These are phyloP conservation scores for Notodonta ziczac DNA, from an alignment of 2,888 invertebrate species.

Conservation along the genomic window DNA sequence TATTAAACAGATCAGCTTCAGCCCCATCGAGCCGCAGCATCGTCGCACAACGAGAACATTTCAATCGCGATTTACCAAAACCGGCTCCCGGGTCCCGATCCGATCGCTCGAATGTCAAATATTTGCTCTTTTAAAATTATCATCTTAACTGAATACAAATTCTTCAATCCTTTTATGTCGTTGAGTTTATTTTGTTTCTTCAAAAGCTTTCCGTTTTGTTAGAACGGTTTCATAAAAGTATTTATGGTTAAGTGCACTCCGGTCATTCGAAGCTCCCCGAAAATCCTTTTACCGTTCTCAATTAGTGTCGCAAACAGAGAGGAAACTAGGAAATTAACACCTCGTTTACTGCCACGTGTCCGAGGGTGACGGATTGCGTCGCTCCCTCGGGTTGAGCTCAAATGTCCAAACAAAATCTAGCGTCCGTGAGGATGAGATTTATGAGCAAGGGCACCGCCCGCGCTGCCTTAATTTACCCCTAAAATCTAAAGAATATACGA, in stretches of 20 bases:
- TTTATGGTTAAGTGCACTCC: constrained; percentile 29
- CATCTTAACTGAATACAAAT: constrained; percentile 32
- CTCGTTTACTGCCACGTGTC: constrained; percentile 66
- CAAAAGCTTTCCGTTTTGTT: background rate
- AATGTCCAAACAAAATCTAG: constrained; percentile 54
- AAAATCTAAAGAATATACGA: constrained; percentile 33
- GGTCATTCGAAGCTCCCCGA: constrained; percentile 35
- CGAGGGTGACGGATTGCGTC: constrained; percentile 60
- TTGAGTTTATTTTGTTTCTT: background rate
- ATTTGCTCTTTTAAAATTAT: constrained; percentile 47
- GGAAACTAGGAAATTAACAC: constrained; percentile 59
- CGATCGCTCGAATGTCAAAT: constrained; percentile 51
- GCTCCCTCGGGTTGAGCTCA: constrained; percentile 51
- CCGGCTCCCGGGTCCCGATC: constrained; percentile 64
- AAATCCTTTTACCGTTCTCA: constrained; percentile 39
- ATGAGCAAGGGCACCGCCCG: constrained; percentile 61
- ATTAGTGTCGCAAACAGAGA: constrained; percentile 52
- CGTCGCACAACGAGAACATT: constrained; percentile 56
- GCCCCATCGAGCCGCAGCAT: constrained; percentile 12
- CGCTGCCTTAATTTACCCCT: constrained; percentile 48
- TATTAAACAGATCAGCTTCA: constrained; percentile 54
- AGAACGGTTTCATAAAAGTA: constrained; percentile 9
- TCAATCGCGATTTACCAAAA: constrained; percentile 71
- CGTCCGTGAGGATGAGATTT: constrained; percentile 59
- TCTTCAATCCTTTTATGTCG: constrained; percentile 17